Evolutionary conservation across 2,113 vertebrate species (phyloP).

Genomic region (Dolichallabes microphthalmus): DNA sequence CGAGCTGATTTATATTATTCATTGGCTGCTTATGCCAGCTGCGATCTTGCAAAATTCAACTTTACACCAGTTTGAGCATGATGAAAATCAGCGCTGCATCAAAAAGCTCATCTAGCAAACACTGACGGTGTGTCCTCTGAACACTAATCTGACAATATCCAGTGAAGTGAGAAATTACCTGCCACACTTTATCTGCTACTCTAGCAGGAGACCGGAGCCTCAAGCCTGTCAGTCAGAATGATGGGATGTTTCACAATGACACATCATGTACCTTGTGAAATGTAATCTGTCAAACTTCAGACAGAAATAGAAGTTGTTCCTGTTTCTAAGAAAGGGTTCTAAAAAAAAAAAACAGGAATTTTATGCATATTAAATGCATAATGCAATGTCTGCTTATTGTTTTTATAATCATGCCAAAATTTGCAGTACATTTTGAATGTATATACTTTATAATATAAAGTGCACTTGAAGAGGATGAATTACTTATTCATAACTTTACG

Average conservation of each 20-base stretch:
- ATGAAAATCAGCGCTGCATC: constrained; percentile 19
- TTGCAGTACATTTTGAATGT: not conserved
- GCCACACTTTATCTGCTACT: constrained; percentile 33
- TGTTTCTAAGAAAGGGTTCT: not conserved
- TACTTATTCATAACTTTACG: not conserved
- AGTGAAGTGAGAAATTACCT: constrained; percentile 33
- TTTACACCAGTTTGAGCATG: constrained; percentile 17
- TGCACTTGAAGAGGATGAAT: not conserved
- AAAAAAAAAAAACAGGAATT: not conserved
- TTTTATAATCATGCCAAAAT: not conserved
- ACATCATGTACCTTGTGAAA: not conserved
- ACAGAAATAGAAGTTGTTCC: not conserved
- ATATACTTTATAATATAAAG: too few relatives aligned
- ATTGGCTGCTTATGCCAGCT: not conserved
- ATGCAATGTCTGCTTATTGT: not conserved
- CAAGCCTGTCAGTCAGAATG: not conserved
- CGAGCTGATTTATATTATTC: not conserved
- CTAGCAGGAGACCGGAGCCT: constrained; percentile 12
- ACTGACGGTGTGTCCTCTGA: not conserved
- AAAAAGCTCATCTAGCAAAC: not conserved
- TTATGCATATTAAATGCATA: too few relatives aligned
- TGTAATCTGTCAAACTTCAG: not conserved
- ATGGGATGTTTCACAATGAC: constrained; percentile 10
- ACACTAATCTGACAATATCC: constrained; percentile 27
- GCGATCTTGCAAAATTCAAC: not conserved